Conservation (phyloP, 2,888 invertebrate genomes). For the Danaus chrysippus region DNA sequence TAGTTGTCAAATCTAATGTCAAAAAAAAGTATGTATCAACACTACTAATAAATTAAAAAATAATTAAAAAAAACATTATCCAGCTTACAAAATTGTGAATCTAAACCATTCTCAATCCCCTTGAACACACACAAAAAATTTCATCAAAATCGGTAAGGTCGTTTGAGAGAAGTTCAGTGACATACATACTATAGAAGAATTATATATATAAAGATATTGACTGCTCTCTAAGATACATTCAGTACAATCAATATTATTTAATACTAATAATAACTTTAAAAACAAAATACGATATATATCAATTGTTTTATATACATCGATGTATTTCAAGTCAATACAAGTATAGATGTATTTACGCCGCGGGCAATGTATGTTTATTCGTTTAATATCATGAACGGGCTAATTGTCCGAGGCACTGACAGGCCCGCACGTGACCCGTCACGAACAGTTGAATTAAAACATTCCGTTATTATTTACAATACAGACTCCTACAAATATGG, state of each 20-base stretch:
- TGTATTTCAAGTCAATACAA: conserved; percentile 42
- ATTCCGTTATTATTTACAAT: conserved; percentile 74
- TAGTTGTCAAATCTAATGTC: too few relatives aligned
- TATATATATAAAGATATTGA: too few relatives aligned
- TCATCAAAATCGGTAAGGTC: too few relatives aligned
- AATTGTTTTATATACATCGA: conserved; percentile 44
- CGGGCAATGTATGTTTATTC: conserved; percentile 50
- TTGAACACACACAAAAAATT: too few relatives aligned
- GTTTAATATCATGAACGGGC: conserved; percentile 75
- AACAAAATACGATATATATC: not conserved
- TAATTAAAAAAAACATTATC: too few relatives aligned
- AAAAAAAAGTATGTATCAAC: too few relatives aligned
- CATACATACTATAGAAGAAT: too few relatives aligned
- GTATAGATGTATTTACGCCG: conserved; percentile 43
- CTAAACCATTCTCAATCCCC: too few relatives aligned
- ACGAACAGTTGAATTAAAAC: conserved; percentile 78
- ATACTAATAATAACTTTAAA: not conserved
- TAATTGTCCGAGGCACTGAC: conserved; percentile 75
- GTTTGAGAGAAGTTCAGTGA: too few relatives aligned
- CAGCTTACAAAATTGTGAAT: too few relatives aligned
- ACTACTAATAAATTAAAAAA: too few relatives aligned
- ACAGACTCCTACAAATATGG: conserved; percentile 26
- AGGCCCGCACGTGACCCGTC: conserved; percentile 77
- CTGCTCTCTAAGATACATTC: too few relatives aligned
- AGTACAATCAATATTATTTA: not conserved